Evolutionary conservation across 2,113 vertebrate species (phyloP), one percentile per base, ranked within the genome.

Genomic region (Oryzias javanicus): DNA sequence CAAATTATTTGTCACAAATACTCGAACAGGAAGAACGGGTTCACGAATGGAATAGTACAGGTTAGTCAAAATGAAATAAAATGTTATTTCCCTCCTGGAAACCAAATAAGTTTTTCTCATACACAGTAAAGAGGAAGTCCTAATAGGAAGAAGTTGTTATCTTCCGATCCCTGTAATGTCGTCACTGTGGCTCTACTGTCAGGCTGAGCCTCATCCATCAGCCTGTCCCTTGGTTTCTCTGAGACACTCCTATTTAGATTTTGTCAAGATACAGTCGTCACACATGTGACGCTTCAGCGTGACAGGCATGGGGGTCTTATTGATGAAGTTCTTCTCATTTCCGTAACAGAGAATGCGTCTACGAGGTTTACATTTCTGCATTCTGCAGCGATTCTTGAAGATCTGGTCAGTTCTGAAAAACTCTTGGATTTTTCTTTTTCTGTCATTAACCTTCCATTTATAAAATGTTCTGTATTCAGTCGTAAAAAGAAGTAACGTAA

Each of bases 171-270:
- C 60, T 41, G 62, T 84, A 81, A 88, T 89, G 87, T 83, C 78
- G 80, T 74, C 61, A 70, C 44, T 67, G 62, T 70, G 74, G 65
- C 64, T 53, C 44, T 44, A 59, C 69, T 76, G 64, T 72, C 79
- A 79, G 79, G 44, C 73, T 24, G 35, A 29, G 66, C 25, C 4
- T 56, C 77, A 83, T 87, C 86, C 63, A 83, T 90, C 86, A 82
- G 70, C 75, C 78, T 55, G 46, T 70, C 53, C 59, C 78, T 82
- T 71, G 76, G 79, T 87, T 74, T 81, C 72, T 18, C 65, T 49
- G 55, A 82, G 86, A 89, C 84, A 89, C 67, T 89, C 90, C 84
- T 75, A 92, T 91, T 91, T 90, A 91, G 91, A 91, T 92, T 78
- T 90, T 88, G 88, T 91, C 89, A 89, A 91, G 89, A 91, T 91